Conservation (phyloP, 1,140 invertebrate species). For the Apis florea region DNA sequence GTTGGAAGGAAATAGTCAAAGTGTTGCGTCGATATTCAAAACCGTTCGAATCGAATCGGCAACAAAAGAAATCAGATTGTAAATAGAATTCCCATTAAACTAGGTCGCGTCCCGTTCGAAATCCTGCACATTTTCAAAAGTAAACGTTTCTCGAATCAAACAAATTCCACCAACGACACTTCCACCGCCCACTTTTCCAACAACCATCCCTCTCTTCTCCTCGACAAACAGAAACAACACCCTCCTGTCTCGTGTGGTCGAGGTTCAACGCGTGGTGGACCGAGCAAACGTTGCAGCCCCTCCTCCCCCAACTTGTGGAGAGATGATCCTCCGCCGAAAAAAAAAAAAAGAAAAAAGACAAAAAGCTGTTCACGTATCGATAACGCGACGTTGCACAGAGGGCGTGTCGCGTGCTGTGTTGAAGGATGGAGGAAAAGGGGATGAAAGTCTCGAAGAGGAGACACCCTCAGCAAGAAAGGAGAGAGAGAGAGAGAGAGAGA, state of each 20-base stretch:
- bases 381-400: constrained; percentile 8
- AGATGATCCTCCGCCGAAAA: constrained; percentile 17
- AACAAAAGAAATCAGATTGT: background rate
- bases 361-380: constrained; percentile 3
- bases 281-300: constrained; percentile 7
- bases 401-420: background rate
- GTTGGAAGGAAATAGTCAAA: no score
- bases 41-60: no score
- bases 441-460: background rate
- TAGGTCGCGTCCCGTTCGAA: background rate
- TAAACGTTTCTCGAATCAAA: constrained; percentile 19
- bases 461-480: background rate
- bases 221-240: constrained; percentile 34
- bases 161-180: constrained; percentile 19
- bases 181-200: background rate
- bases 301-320: background rate
- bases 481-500: no score
- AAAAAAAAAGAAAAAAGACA: background rate
- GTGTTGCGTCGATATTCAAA: background rate
- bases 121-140: background rate
- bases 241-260: background rate
- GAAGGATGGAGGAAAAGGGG: background rate
- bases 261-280: no score
- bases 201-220: constrained; percentile 10
- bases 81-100: constrained; percentile 1